Conservation (phyloP, 2,888 invertebrate genomes). For the Macaria liturata region DNA sequence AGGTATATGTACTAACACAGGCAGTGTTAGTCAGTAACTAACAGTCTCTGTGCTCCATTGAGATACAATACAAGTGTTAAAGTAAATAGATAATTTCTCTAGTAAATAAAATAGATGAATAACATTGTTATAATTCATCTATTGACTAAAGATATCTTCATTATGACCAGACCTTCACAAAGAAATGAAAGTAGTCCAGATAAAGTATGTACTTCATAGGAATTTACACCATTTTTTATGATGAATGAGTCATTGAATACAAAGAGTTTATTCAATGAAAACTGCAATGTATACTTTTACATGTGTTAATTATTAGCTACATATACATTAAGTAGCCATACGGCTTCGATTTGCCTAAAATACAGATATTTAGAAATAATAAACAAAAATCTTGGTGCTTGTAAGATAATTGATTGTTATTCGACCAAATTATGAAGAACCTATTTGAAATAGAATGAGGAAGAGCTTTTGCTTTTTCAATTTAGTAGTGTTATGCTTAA, state of each 20-base stretch:
- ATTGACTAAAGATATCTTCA: no score
- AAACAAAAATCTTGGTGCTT: constrained; percentile 12
- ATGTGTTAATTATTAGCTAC: background rate
- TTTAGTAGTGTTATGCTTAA: constrained; percentile 30
- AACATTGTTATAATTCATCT: no score
- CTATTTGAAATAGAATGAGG: background rate
- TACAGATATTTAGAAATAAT: constrained; percentile 3
- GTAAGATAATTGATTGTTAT: constrained; percentile 7
- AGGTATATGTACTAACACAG: no score
- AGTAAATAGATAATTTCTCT: no score
- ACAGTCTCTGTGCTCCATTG: no score
- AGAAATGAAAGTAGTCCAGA: background rate
- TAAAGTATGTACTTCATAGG: background rate
- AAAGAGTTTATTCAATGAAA: constrained; percentile 6
- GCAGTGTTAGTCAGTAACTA: no score
- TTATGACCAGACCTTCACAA: background rate
- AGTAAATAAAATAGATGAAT: no score
- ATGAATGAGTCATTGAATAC: constrained; percentile 13
- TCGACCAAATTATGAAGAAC: constrained; percentile 12
- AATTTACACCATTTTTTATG: constrained; percentile 6
- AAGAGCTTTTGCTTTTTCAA: background rate
- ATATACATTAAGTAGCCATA: background rate
- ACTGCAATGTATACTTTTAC: background rate
- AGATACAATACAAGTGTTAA: no score
- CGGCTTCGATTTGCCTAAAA: background rate